phyloP scores from a whole-genome alignment of 2,113 vertebrate species.

The Syrrhaptes paradoxus region DNA sequence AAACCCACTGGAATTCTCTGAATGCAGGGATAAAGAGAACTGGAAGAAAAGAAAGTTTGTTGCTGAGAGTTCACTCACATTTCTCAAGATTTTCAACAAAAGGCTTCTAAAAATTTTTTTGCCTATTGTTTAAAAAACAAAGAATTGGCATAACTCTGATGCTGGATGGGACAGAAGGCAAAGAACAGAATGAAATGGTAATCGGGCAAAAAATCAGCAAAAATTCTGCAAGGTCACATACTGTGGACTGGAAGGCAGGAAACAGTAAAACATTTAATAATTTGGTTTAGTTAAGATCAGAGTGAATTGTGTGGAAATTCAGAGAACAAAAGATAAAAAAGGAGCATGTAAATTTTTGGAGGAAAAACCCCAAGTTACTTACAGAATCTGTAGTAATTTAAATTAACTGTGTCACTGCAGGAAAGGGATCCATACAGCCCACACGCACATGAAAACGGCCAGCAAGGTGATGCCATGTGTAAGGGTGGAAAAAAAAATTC shows the following conservation, averaged over 20 bases:
- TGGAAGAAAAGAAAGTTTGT: not conserved
- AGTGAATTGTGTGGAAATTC: not conserved
- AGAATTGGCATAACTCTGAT: not conserved
- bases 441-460: rapidly evolving
- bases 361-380: not conserved
- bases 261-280: not conserved
- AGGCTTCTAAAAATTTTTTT: not conserved
- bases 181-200: not conserved
- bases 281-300: not conserved
- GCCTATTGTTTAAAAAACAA: not conserved
- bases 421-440: not conserved
- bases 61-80: not conserved
- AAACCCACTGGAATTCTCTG: not conserved
- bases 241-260: no score
- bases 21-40: not conserved
- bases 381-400: not conserved
- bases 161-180: not conserved
- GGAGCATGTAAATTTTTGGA: not conserved
- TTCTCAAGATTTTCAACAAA: not conserved
- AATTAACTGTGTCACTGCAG: rapidly evolving
- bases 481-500: not conserved
- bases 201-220: not conserved
- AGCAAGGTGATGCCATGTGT: not conserved
- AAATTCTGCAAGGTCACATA: not conserved
- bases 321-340: not conserved